phyloP scores from a whole-genome alignment of 1,140 invertebrate species.

The Stegodyphus dumicola region DNA sequence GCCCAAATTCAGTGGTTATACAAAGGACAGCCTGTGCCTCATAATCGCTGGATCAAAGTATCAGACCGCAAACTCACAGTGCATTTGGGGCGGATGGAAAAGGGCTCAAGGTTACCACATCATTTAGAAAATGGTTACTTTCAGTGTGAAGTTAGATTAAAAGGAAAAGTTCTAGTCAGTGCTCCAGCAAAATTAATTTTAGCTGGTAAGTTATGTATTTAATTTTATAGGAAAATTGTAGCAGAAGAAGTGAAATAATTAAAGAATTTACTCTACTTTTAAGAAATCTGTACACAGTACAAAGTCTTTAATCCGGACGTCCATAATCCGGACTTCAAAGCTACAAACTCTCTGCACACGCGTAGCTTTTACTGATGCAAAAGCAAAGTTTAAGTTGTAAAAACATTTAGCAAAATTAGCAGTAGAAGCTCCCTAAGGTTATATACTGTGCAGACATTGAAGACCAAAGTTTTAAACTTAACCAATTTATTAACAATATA shows the following conservation, averaged over 20 bases:
- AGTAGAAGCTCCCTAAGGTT: no score
- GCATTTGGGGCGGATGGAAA: slow-evolving; percentile 28
- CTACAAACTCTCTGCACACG: no score
- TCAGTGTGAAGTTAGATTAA: slow-evolving; percentile 62
- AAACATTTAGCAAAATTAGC: no score
- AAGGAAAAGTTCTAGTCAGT: slow-evolving; percentile 61
- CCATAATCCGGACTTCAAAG: no score
- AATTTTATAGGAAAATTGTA: neutral
- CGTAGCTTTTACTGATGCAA: no score
- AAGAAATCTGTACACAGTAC: no score
- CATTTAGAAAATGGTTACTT: slow-evolving; percentile 30
- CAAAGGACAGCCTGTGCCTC: slow-evolving; percentile 49
- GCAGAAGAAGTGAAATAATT: neutral
- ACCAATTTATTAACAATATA: no score
- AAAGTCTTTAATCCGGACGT: no score
- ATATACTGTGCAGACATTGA: no score
- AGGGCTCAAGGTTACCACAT: neutral
- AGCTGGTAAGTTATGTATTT: slow-evolving; percentile 41
- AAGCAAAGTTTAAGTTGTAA: no score
- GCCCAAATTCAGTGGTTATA: slow-evolving; percentile 57
- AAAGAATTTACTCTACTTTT: no score
- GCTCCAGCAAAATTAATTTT: slow-evolving; percentile 62
- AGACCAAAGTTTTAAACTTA: no score
- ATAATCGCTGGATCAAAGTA: slow-evolving; percentile 24
- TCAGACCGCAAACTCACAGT: slow-evolving; percentile 37